Base-by-base conservation (phyloP, 2,888 invertebrate species). In the Lepidocyrtinus sp. region DNA sequence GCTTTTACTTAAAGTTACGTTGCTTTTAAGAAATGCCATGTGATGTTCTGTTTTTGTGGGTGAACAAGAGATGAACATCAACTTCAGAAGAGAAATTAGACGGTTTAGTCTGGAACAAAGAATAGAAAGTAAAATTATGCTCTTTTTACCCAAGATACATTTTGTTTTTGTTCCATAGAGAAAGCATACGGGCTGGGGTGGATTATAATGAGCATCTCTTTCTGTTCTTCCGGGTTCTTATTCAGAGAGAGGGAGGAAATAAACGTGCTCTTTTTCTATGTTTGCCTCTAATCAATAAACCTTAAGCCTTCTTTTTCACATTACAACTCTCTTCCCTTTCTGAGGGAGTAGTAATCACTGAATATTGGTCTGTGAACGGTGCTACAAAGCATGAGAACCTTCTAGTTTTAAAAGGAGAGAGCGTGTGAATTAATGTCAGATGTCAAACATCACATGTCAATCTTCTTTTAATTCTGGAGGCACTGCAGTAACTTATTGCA, bases 401-500 rank as follows among this genome's bases (percentile, higher is more conserved):
- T 55, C 76, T 76, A 64, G 72, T 78, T 61, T 78, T 72, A 78
- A 78, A 67, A 36, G 12, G 36, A 12, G 36, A 5, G 36, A 63
- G 50, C 61, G 78, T 78, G 78, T 78, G 78, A 78, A 78, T 78
- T 78, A 78, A 78, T 78, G 78, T 78, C 78, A 78, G 72, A 78
- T 78, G 78, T 78, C 78, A 78, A 78, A 72, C 78, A 78, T 78
- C 78, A 72, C 78, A 68, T 78, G 78, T 78, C 78, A 78, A 78
- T 78, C 78, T n/a, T 64, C 72, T 62, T 63, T 24, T 61, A 7
- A 55, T 25, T 73, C n/a, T 91, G 90, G 90, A 90, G 1, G 89
- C 89, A 0, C 88, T 90, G 36, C 36, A 12, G 12, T 36, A 7
- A 12, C 36, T 7, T 12, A 36, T 7, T 36, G 12, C 5, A 5